Conservation (phyloP, 2,888 invertebrate genomes). For the Pheosia tremula region DNA sequence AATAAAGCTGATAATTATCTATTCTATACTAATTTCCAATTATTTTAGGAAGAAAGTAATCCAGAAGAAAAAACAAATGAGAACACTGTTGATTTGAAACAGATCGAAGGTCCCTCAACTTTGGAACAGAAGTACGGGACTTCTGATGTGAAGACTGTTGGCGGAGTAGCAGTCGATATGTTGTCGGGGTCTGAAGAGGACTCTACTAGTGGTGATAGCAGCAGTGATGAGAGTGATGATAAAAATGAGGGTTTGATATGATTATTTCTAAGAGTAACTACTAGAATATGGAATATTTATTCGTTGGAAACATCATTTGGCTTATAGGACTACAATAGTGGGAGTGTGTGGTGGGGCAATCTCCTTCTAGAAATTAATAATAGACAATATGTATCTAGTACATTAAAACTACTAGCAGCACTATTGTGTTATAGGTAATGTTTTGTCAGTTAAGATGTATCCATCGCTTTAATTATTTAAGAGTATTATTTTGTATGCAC, state of each 20-base stretch:
- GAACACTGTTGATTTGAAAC: constrained; percentile 15
- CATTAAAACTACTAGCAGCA: too few relatives aligned
- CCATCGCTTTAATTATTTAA: too few relatives aligned
- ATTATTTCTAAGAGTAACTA: not conserved
- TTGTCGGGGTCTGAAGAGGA: constrained; percentile 65
- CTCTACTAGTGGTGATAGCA: constrained; percentile 61
- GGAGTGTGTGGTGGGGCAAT: too few relatives aligned
- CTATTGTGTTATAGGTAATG: too few relatives aligned
- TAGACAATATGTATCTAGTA: too few relatives aligned
- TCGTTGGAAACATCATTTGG: too few relatives aligned
- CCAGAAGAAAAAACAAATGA: constrained; percentile 15
- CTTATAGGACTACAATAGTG: too few relatives aligned
- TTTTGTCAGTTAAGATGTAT: too few relatives aligned
- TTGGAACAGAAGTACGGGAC: constrained; percentile 45
- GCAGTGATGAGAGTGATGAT: constrained; percentile 45
- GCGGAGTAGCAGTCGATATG: constrained; percentile 61
- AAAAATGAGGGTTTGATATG: constrained; percentile 32
- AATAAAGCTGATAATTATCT: not conserved
- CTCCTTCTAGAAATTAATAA: too few relatives aligned
- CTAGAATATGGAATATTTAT: too few relatives aligned
- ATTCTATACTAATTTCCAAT: not conserved
- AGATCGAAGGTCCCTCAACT: constrained; percentile 37
- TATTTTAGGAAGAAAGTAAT: constrained; percentile 39
- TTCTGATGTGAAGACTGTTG: constrained; percentile 46
- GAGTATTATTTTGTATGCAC: too few relatives aligned